A percentile compares a stretch with the other conserved stretches of the same genome.
phyloP scores from a whole-genome alignment of 2,888 invertebrate genomes.

The Dicranocentrus wangi region DNA sequence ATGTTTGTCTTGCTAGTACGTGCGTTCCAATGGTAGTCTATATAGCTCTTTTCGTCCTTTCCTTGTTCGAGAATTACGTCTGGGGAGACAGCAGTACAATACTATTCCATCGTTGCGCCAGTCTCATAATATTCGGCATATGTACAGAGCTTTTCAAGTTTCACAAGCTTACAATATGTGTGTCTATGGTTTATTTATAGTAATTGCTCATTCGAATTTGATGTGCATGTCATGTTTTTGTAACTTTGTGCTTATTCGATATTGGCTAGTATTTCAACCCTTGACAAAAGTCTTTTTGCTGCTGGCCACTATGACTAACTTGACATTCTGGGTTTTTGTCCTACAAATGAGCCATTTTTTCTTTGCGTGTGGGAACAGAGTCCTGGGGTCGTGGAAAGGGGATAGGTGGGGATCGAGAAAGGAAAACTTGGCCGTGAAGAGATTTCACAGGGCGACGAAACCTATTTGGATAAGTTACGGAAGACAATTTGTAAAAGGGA shows the following conservation, averaged over 20 bases:
- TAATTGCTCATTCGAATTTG: not conserved
- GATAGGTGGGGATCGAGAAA: not conserved
- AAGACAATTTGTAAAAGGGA: not conserved
- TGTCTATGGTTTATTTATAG: not conserved
- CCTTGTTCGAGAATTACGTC: not conserved
- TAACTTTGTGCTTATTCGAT: constrained; percentile 18
- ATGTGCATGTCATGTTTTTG: not conserved
- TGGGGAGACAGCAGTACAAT: not conserved
- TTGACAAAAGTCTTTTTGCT: not conserved
- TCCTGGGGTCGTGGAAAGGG: constrained; percentile 10
- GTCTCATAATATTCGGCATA: not conserved
- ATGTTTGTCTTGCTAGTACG: not conserved
- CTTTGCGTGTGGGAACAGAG: not conserved
- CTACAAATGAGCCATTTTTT: not conserved
- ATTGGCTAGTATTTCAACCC: not conserved
- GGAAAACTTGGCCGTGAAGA: not conserved
- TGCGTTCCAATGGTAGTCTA: not conserved
- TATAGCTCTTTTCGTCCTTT: not conserved
- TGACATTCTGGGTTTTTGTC: not conserved
- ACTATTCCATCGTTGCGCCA: not conserved
- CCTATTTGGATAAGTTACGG: not conserved
- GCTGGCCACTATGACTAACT: not conserved
- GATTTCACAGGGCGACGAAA: constrained; percentile 1
- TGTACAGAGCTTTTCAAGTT: constrained; percentile 22
- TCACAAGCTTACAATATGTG: constrained; percentile 4